Evolutionary conservation across 2,113 vertebrate species (phyloP), one percentile per base, ranked within the genome.

Genomic region (Phalacrocorax brasilianus): DNA sequence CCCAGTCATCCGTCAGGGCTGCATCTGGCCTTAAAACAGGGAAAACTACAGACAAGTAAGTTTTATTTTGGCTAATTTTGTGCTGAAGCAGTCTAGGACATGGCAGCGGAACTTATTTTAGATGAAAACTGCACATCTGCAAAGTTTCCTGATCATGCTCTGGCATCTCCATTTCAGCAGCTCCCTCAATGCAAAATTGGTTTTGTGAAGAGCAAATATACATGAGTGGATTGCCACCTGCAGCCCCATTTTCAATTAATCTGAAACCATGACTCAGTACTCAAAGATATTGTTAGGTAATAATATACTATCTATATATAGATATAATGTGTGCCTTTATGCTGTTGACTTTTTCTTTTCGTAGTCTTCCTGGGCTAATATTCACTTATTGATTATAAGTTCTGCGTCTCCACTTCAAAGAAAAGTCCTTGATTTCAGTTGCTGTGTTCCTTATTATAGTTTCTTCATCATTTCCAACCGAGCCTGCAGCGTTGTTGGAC

Each of bases 81-180:
- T 87, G 44, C 74, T 87, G 81, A 93, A 92, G 44, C 74, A 85
- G 70, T 56, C 24, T 52, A 72, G 66, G 62, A 75, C 61, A 75
- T 16, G 67, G 87, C 49, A 94, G 77, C 78, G 45, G 70, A 92
- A 87, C 66, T 92, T 91, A 85, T 78, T 95, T 94, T 89, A 85
- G 66, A 81, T 82, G 47, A 95, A 96, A 96, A 91, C 82, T 75
- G 40, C 49, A 61, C 93, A 82, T 96, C 89, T 94, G 87, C 84
- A 79, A 61, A 78, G 62, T 78, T 95, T 89, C 92, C 58, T 78
- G 3, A 65, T 82, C 56, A 61, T 33, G 76, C 66, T 81, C 65
- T 87, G 35, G 66, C 40, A 87, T 85, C 95, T 96, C 71, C n/a
- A n/a, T 87, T 95, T 92, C 84, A 95, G 84, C 62, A 87, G 40